A percentile compares a stretch with the other conserved stretches of the same genome.
phyloP scores from a whole-genome alignment of 2,888 invertebrate genomes.

The Aspidapion aeneum region DNA sequence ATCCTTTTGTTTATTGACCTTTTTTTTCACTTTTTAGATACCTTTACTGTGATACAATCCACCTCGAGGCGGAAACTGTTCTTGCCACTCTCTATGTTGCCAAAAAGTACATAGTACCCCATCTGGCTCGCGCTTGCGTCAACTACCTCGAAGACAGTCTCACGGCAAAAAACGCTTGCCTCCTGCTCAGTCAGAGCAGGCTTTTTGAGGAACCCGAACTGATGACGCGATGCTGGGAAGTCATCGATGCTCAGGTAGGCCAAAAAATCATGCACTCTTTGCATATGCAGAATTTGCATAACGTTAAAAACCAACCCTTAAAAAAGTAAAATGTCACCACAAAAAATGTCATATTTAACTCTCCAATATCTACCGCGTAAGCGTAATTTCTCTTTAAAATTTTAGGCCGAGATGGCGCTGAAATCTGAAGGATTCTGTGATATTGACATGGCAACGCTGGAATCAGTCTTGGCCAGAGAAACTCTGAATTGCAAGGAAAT shows the following conservation, averaged over 20 bases:
- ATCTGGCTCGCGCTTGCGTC: constrained; percentile 90
- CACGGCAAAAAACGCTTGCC: constrained; percentile 94
- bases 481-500: constrained; percentile 94
- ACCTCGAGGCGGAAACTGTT: constrained; percentile 92
- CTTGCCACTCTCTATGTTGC: constrained; percentile 92
- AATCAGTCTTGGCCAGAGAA: constrained; percentile 87
- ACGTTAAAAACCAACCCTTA: no score
- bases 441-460: constrained; percentile 89
- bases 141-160: constrained; percentile 93
- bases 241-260: constrained; percentile 94
- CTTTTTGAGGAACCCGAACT: constrained; percentile 96
- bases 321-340: no score
- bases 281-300: no score
- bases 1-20: no score
- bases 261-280: no score
- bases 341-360: no score
- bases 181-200: constrained; percentile 90
- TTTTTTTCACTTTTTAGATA: constrained; percentile 63
- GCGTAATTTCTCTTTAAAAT: no score
- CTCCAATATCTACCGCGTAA: no score
- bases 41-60: constrained; percentile 95
- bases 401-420: constrained; percentile 91
- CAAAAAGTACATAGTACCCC: constrained; percentile 95
- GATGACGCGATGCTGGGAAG: constrained; percentile 97
- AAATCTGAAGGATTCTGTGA: constrained; percentile 95